Evolutionary conservation across 1,140 invertebrate species (phyloP).

Genomic region (Reticulitermes speratus): DNA sequence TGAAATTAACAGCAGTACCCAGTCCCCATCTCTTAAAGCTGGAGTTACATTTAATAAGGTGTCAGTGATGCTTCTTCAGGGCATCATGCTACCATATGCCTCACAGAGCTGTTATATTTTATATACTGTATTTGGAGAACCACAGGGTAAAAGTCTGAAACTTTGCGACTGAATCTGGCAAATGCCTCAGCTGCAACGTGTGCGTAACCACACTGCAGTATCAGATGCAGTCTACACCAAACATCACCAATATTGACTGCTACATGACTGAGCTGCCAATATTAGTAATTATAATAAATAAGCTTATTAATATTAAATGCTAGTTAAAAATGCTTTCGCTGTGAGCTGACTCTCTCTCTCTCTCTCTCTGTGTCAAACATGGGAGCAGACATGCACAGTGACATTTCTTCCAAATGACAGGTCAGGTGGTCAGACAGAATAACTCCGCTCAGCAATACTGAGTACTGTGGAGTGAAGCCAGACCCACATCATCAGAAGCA

Average conservation of each 20-base stretch:
- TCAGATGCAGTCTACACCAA: not conserved
- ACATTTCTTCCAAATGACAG: not conserved
- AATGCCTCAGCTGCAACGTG: too few species aligned
- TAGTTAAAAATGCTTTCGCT: not conserved
- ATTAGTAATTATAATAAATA: conserved; percentile 19
- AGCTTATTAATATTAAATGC: conserved; percentile 1
- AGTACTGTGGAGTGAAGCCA: too few species aligned
- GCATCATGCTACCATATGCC: too few species aligned
- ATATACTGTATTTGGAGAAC: too few species aligned
- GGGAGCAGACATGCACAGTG: not conserved
- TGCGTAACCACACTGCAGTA: not conserved
- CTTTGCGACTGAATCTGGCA: too few species aligned
- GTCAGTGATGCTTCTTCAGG: too few species aligned
- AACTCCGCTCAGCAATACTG: too few species aligned
- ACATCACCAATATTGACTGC: not conserved
- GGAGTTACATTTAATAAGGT: not conserved
- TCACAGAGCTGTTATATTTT: too few species aligned
- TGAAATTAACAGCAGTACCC: not conserved
- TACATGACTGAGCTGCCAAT: not conserved
- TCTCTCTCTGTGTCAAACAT: not conserved
- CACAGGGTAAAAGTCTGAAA: too few species aligned
- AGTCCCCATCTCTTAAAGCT: too few species aligned
- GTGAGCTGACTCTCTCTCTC: not conserved
- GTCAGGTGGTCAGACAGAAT: too few species aligned
- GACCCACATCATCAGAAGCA: too few species aligned